Evolutionary conservation across 1,140 invertebrate genomes (phyloP).

Genomic region (Bactericera cockerelli): DNA sequence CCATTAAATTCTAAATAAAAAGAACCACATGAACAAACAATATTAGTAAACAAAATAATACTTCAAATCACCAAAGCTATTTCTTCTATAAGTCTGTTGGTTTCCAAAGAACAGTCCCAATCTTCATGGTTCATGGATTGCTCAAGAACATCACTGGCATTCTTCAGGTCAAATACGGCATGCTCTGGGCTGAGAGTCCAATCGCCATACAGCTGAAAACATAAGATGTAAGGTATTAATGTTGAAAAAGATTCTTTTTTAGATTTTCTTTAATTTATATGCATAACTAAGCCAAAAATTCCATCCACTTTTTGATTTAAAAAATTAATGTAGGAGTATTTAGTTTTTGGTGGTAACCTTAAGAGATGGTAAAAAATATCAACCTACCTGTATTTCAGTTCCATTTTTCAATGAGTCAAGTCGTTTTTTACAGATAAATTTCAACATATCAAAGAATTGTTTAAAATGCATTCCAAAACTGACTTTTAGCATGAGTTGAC

Average conservation of each 20-base stretch:
- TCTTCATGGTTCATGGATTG: background rate
- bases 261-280: too few relatives aligned
- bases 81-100: background rate
- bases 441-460: conserved; percentile 51
- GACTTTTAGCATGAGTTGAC: conserved; percentile 63
- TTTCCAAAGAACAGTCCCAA: background rate
- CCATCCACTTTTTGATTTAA: too few relatives aligned
- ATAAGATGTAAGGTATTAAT: too few relatives aligned
- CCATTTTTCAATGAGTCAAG: conserved; percentile 27
- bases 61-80: too few relatives aligned
- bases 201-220: conserved; percentile 4
- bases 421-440: conserved; percentile 40
- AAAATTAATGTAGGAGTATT: too few relatives aligned
- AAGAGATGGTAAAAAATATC: too few relatives aligned
- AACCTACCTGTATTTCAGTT: background rate
- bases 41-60: too few relatives aligned
- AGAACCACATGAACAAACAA: too few relatives aligned
- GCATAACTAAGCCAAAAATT: too few relatives aligned
- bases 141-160: background rate
- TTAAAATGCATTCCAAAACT: conserved; percentile 67
- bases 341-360: too few relatives aligned
- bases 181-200: background rate
- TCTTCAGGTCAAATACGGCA: background rate
- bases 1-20: too few relatives aligned
- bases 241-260: too few relatives aligned